Evolutionary conservation across 1,140 invertebrate species (phyloP), one percentile per base, ranked within the genome.

Genomic region (Drosophila pallidifrons): DNA sequence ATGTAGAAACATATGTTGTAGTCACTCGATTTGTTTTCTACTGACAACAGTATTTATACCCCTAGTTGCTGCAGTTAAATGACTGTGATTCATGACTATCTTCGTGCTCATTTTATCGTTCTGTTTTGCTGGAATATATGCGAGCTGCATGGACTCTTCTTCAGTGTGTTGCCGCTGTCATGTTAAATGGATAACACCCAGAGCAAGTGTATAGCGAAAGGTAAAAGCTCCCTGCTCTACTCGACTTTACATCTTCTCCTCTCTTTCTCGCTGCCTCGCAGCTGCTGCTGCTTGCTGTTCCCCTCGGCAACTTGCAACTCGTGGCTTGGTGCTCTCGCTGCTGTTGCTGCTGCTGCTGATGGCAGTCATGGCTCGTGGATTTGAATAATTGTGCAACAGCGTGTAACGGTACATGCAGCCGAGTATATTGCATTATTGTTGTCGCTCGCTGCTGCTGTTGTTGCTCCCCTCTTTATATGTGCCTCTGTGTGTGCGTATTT

Each of bases 361-460:
- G 66, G 81, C 75, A 81, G 85, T 78, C 85, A 89, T 81, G 81
- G 86, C 72, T 79, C 69, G 78, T 89, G 75, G 81, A 89, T 89
- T 90, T 89, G 81, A 89, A 89, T 89, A 89, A 89, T 89, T 89
- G 85, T 90, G 81, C 86, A 89, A 69, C 85, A 85, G 85, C 63
- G 77, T 89, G 86, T 76, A 83, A 89, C 83, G 80, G 54, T 64
- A 60, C 49, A 79, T 70, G 65, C 65, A 25, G 67, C 10, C 30
- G 59, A 67, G 58, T 68, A 52, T 78, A 65, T 60, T 57, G 64
- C 52, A 82, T 79, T 88, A 85, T 59, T 60, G 43, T 61, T 76
- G 75, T 30, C 58, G 28, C 6, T 51, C 5, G 6, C 7, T 43
- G 55, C 32, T 70, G 25, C 13, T 43, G 38, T 25, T 71, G 16